Evolutionary conservation across 2,888 invertebrate genomes (phyloP).

Genomic region (Plebejus argus): DNA sequence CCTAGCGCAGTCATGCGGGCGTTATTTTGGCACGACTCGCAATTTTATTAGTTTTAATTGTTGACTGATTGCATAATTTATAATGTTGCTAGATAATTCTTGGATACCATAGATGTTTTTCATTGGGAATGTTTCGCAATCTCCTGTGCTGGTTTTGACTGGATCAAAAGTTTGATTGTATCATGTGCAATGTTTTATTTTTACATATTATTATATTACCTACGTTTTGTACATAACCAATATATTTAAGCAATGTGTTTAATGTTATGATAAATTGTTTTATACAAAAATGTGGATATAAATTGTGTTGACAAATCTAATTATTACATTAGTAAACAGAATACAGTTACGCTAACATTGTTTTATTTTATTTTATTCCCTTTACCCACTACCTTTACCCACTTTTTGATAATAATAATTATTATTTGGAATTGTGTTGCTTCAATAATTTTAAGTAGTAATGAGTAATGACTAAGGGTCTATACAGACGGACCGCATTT

Average conservation of each 20-base stretch:
- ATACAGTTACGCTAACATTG: slow-evolving; percentile 50
- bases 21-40: slow-evolving; percentile 28
- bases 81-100: slow-evolving; percentile 59
- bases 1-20: slow-evolving; percentile 39
- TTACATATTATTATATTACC: slow-evolving; percentile 45
- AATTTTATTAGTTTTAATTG: slow-evolving; percentile 45
- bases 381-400: neutral
- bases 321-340: slow-evolving; percentile 47
- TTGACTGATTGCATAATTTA: slow-evolving; percentile 75
- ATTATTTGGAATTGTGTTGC: too few species aligned
- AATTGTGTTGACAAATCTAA: slow-evolving; percentile 49
- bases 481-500: too few species aligned
- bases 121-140: slow-evolving; percentile 50
- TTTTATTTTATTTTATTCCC: slow-evolving; percentile 46
- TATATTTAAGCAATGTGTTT: slow-evolving; percentile 49
- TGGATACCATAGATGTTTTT: slow-evolving; percentile 54
- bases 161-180: slow-evolving; percentile 76
- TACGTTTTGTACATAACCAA: slow-evolving; percentile 37
- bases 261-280: slow-evolving; percentile 56
- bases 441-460: too few species aligned
- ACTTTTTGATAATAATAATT: too few species aligned
- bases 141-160: slow-evolving; percentile 60
- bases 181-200: slow-evolving; percentile 65
- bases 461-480: too few species aligned
- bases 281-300: slow-evolving; percentile 52